These are phyloP conservation scores for Ciona savignyi DNA, from an alignment of 23 tunicate species.

Conservation along the genomic window DNA sequence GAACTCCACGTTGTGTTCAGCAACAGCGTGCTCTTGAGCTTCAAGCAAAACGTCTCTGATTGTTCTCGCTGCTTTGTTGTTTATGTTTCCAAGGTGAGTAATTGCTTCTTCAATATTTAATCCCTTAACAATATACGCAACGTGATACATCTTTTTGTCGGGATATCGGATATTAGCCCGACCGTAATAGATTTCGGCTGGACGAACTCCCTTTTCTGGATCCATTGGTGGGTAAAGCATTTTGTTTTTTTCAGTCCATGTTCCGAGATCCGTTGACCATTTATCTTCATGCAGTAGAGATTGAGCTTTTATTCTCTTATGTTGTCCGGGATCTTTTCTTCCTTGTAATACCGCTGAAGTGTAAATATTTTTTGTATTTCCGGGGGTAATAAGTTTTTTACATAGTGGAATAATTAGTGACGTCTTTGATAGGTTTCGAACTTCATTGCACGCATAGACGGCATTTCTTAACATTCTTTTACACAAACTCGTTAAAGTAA, in stretches of 20 bases:
- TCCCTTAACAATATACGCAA: constrained; percentile 26
- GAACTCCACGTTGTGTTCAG: constrained; percentile 82
- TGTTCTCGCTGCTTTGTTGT: constrained; percentile 43
- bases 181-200: constrained; percentile 90
- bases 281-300: constrained; percentile 32
- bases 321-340: constrained; percentile 25
- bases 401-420: too few relatives aligned
- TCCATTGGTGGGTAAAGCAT: constrained; percentile 82
- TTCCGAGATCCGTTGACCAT: constrained; percentile 63
- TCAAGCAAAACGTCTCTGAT: constrained; percentile 46
- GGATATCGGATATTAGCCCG: constrained; percentile 48
- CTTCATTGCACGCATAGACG: neutral
- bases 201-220: constrained; percentile 47
- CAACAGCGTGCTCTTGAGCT: constrained; percentile 76
- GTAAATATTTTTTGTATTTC: neutral
- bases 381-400: neutral
- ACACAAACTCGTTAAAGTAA: too few relatives aligned
- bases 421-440: neutral
- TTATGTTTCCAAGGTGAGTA: constrained; percentile 19
- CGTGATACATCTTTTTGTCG: constrained; percentile 58
- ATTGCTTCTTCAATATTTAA: constrained; percentile 85
- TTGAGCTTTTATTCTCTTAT: constrained; percentile 17
- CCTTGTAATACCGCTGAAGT: constrained; percentile 10
- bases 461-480: neutral
- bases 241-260: constrained; percentile 79